A percentile compares a stretch with the other conserved stretches of the same genome.
Conservation (phyloP, 2,797 vertebrate species). For the Hoplostethus mediterraneus region DNA sequence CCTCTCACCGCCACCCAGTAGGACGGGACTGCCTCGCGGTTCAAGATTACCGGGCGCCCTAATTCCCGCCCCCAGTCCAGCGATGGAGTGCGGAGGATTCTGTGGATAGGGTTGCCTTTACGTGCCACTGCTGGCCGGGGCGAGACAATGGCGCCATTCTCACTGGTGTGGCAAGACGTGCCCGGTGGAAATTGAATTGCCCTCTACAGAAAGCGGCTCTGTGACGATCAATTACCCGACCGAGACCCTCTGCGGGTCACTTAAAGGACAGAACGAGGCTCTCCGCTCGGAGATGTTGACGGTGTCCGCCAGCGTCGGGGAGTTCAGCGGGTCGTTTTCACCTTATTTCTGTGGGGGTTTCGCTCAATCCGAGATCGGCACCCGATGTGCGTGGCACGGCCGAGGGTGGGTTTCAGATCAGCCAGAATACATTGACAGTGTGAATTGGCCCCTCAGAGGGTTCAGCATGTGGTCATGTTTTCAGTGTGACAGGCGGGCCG, state of each 20-base stretch:
- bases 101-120: conserved; percentile 37
- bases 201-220: conserved; percentile 70
- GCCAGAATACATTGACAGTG: neutral
- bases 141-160: conserved; percentile 69
- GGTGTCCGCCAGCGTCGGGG: neutral
- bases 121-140: conserved; percentile 42
- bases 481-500: conserved; percentile 40
- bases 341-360: neutral
- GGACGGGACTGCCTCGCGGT: conserved; percentile 45
- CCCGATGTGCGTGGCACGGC: neutral
- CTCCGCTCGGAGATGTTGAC: conserved; percentile 13
- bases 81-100: conserved; percentile 17
- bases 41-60: conserved; percentile 39
- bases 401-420: neutral
- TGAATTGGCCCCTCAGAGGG: conserved; percentile 16
- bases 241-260: conserved; percentile 56
- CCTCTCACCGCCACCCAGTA: conserved; percentile 34
- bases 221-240: conserved; percentile 67
- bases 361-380: neutral
- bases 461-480: conserved; percentile 62
- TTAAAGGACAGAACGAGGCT: conserved; percentile 46
- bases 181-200: conserved; percentile 69
- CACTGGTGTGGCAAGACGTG: conserved; percentile 55
- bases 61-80: conserved; percentile 26
- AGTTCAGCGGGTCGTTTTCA: neutral